A percentile compares a stretch with the other conserved stretches of the same genome.
Conservation (phyloP, 2,797 vertebrate species). For the Channa striata region DNA sequence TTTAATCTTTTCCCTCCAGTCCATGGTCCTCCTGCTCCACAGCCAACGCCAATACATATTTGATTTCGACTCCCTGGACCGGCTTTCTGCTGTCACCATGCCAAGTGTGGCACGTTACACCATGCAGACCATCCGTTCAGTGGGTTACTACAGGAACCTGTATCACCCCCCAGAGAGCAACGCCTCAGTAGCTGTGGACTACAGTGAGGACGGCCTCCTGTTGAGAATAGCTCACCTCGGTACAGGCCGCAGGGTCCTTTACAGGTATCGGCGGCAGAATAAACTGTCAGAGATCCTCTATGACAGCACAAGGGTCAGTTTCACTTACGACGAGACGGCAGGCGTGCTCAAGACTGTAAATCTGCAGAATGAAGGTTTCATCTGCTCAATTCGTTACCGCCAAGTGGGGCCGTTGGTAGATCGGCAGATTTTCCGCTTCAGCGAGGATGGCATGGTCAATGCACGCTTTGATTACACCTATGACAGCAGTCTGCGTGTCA, state of each 20-base stretch:
- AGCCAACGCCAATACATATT: slow-evolving; percentile 99
- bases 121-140: slow-evolving; percentile 98
- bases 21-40: slow-evolving; percentile 97
- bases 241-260: slow-evolving; percentile 93
- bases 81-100: slow-evolving; percentile 96
- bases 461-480: slow-evolving; percentile 99
- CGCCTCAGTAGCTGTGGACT: slow-evolving; percentile 95
- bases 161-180: slow-evolving; percentile 98
- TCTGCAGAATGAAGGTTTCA: slow-evolving; percentile 97
- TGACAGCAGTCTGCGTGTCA: slow-evolving; percentile 96
- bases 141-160: slow-evolving; percentile 98
- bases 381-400: slow-evolving; percentile 97
- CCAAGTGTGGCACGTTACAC: slow-evolving; percentile 97
- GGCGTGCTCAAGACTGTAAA: slow-evolving; percentile 98
- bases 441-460: slow-evolving; percentile 97
- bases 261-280: slow-evolving; percentile 94
- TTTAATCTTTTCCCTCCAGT: slow-evolving; percentile 83
- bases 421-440: slow-evolving; percentile 99
- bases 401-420: slow-evolving; percentile 96
- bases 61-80: slow-evolving; percentile 94
- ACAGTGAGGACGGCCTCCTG: slow-evolving; percentile 96
- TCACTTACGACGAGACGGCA: slow-evolving; percentile 97
- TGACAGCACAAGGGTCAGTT: slow-evolving; percentile 96
- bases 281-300: slow-evolving; percentile 96
- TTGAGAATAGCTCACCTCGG: slow-evolving; percentile 94